A percentile compares a stretch with the other conserved stretches of the same genome.
These are phyloP conservation scores for Therioaphis trifolii DNA, from an alignment of 2,888 invertebrate species.

Conservation along the genomic window DNA sequence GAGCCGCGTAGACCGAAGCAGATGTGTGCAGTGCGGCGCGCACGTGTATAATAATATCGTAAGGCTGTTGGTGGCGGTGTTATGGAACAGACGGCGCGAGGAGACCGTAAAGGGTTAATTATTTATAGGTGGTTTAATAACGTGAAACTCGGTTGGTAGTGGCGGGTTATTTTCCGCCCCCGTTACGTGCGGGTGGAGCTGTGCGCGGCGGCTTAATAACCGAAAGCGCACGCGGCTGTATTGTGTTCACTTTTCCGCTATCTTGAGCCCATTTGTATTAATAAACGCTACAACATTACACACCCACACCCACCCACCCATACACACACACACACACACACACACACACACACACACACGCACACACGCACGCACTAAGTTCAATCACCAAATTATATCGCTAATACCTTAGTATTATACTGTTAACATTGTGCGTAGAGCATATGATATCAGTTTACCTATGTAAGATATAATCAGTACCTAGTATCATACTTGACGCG, in stretches of 20 bases:
- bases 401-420: too few relatives aligned
- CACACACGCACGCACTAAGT: too few relatives aligned
- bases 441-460: too few relatives aligned
- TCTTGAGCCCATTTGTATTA: slow-evolving; percentile 39
- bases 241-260: slow-evolving; percentile 55
- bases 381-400: too few relatives aligned
- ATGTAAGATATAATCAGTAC: too few relatives aligned
- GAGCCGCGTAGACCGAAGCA: too few relatives aligned
- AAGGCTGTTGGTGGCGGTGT: background rate
- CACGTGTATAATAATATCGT: background rate
- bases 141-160: slow-evolving; percentile 31
- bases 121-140: slow-evolving; percentile 61
- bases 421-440: too few relatives aligned
- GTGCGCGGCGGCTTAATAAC: slow-evolving; percentile 38
- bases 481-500: too few relatives aligned
- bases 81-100: too few relatives aligned
- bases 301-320: background rate
- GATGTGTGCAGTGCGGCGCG: background rate
- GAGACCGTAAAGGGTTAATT: slow-evolving; percentile 50
- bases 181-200: background rate
- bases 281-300: too few relatives aligned
- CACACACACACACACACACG: background rate
- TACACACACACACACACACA: background rate
- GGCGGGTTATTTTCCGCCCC: slow-evolving; percentile 25
- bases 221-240: slow-evolving; percentile 4